A percentile compares a stretch with the other conserved stretches of the same genome.
Conservation (phyloP, 2,797 vertebrate species). For the Esox lucius region DNA sequence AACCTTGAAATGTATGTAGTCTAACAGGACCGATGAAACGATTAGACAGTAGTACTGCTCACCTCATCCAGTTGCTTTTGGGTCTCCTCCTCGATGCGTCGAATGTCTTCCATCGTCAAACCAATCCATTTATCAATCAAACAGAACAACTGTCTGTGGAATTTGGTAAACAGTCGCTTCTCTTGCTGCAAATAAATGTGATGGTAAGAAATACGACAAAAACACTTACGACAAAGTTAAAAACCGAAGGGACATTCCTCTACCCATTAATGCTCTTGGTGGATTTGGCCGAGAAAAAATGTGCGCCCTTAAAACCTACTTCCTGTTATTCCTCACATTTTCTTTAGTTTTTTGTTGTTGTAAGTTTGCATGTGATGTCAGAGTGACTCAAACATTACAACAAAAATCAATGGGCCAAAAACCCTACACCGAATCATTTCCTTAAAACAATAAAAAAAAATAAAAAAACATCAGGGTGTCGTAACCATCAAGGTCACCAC, state of each 20-base stretch:
- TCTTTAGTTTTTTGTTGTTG: too few species aligned
- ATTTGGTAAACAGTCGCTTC: slow-evolving; percentile 90
- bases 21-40: neutral
- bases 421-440: too few species aligned
- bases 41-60: neutral
- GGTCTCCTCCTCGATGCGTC: slow-evolving; percentile 93
- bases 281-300: too few species aligned
- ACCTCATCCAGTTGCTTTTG: slow-evolving; percentile 93
- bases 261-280: too few species aligned
- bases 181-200: slow-evolving; percentile 79
- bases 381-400: too few species aligned
- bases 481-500: neutral
- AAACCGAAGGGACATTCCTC: neutral
- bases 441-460: too few species aligned
- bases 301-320: too few species aligned
- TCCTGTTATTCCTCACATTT: too few species aligned
- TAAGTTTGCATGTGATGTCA: too few species aligned
- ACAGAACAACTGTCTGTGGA: slow-evolving; percentile 97
- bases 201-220: neutral
- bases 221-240: neutral
- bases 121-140: slow-evolving; percentile 91
- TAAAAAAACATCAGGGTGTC: neutral
- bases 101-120: slow-evolving; percentile 95
- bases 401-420: too few species aligned
- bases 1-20: neutral